A percentile compares a stretch with the other conserved stretches of the same genome.
phyloP scores from a whole-genome alignment of 2,888 invertebrate species.

The Myopa tessellatipennis region DNA sequence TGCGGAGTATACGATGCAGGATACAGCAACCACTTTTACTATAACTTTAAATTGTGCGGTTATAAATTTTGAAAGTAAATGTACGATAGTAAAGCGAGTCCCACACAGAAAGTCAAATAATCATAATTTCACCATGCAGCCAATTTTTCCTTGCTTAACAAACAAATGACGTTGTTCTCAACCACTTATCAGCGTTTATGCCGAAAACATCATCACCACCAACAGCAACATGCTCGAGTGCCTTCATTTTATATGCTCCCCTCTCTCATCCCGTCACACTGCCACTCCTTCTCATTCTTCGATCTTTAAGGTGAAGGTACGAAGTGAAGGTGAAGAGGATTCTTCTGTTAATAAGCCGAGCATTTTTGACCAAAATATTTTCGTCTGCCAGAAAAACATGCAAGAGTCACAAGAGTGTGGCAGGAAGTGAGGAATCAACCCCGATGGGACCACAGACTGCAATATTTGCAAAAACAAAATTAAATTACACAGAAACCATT shows the following conservation, averaged over 20 bases:
- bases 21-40: not conserved
- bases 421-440: slow-evolving; percentile 17
- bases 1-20: not conserved
- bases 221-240: not conserved
- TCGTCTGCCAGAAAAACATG: slow-evolving; percentile 19
- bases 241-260: not conserved
- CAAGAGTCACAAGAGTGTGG: not conserved
- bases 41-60: no score
- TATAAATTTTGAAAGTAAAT: no score
- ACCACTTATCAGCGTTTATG: not conserved
- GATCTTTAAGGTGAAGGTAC: no score
- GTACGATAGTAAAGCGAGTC: not conserved
- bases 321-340: no score
- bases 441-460: slow-evolving; percentile 1
- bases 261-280: not conserved
- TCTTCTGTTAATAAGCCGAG: not conserved
- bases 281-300: not conserved
- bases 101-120: no score
- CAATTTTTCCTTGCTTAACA: not conserved
- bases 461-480: not conserved
- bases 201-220: not conserved
- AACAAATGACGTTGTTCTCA: not conserved
- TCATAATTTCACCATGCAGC: not conserved
- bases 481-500: not conserved
- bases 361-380: slow-evolving; percentile 21